A percentile compares a stretch with the other conserved stretches of the same genome.
Conservation (phyloP, 2,797 vertebrate species). For the Lagocephalus sceleratus region DNA sequence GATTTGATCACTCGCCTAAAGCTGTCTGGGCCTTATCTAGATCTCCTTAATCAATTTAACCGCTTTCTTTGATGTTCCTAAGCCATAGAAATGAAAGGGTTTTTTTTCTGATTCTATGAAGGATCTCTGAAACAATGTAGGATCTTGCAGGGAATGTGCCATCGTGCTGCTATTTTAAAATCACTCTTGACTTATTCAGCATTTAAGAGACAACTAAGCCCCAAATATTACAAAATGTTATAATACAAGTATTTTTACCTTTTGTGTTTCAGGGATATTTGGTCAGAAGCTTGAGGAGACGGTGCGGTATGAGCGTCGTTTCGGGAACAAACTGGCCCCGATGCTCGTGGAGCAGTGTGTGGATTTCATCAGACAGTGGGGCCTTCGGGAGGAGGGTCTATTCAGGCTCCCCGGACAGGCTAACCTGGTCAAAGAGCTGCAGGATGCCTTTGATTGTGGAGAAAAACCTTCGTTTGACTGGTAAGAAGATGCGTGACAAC, state of each 20-base stretch:
- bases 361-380: conserved; percentile 92
- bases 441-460: conserved; percentile 96
- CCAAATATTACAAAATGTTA: neutral
- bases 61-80: conserved; percentile 40
- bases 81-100: conserved; percentile 11
- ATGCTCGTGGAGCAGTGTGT: conserved; percentile 97
- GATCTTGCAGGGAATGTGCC: neutral
- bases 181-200: neutral
- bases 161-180: neutral
- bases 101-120: conserved; percentile 7
- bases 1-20: conserved; percentile 54
- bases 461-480: conserved; percentile 96
- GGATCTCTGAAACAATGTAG: conserved; percentile 4
- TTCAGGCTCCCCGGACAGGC: conserved; percentile 94
- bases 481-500: conserved; percentile 62
- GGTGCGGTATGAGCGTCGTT: conserved; percentile 89
- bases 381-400: conserved; percentile 91
- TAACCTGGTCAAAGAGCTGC: conserved; percentile 95
- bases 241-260: too few species aligned
- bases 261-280: conserved; percentile 85
- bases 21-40: conserved; percentile 34
- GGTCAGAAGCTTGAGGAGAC: conserved; percentile 98
- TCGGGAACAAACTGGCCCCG: conserved; percentile 88
- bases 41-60: conserved; percentile 24
- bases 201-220: neutral